Base-by-base conservation (phyloP, 2,113 vertebrate species). In the Oxygymnocypris stewartii region DNA sequence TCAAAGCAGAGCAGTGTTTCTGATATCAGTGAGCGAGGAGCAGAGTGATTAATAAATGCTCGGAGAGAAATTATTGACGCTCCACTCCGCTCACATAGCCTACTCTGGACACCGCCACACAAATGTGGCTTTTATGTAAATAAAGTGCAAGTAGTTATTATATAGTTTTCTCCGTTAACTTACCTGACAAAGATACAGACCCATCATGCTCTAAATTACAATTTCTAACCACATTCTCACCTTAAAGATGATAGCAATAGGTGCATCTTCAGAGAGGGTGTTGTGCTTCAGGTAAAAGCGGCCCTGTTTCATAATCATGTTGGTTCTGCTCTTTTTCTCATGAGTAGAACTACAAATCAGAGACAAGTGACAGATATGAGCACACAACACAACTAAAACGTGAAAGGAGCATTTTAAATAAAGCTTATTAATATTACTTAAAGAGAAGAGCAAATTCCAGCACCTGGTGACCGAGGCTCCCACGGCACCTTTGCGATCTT, bases 281-380 rank as follows among this genome's bases (percentile, higher is more conserved):
- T 99, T 99, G 91, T 99, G 98, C 84, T 95, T 96, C 91, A 99
- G 87, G 87, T 99, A 99, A 92, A 99, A 99, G 23, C 97, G 93
- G 13, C 98, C 98, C 91, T 99, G 96, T 81, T 98, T 99, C 84
- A 99, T 96, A 13, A 97, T 95, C 92, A 99, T 95, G 88, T 99
- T 99, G 61, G 98, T 99, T 94, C 98, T 96, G 91, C 98, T 99
- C 90, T 99, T 99, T 94, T 99, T 99, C 92, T 99, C 98, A 25
- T 99, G 98, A 54, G 98, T 99, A 42, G 98, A 99, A 91, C 98
- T 99, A 59, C 4, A 84, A 74, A 11, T 35, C 49, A 85, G 25
- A 84, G 35, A 79, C 1, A 84, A 18, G 18, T 79, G 16, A 42
- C 3, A 82, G 35, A 86, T 2, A 77, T 23, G 13, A 14, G 12